These are phyloP conservation scores for Lysiphlebus fabarum DNA, from an alignment of 1,140 invertebrate genomes.

Conservation along the genomic window DNA sequence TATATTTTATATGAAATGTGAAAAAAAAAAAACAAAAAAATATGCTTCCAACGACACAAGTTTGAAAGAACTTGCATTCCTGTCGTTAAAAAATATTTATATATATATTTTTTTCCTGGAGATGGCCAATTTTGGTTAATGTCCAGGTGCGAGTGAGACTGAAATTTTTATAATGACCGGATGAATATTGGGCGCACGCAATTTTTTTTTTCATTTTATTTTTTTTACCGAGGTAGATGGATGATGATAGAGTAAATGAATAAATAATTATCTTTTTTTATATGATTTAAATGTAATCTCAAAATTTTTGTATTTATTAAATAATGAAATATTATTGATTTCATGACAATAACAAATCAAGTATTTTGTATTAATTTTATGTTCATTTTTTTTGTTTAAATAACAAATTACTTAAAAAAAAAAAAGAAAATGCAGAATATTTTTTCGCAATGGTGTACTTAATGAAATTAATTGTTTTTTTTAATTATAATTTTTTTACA, in stretches of 20 bases:
- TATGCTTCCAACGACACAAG: neutral
- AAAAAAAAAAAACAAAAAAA: constrained; percentile 28
- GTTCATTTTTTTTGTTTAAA: constrained; percentile 30
- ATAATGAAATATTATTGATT: constrained; percentile 17
- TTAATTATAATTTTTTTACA: constrained; percentile 8
- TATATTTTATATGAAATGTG: constrained; percentile 37
- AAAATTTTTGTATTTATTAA: constrained; percentile 20
- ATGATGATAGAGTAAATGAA: constrained; percentile 24
- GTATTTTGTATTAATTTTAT: constrained; percentile 48
- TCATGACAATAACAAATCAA: constrained; percentile 37
- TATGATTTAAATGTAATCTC: too few species aligned
- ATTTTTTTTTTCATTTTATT: constrained; percentile 6
- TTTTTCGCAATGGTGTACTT: neutral
- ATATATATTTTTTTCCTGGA: constrained; percentile 23
- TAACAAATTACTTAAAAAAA: constrained; percentile 51
- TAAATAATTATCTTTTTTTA: constrained; percentile 25
- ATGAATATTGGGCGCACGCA: constrained; percentile 20
- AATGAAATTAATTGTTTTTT: constrained; percentile 4
- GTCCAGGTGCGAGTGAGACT: constrained; percentile 44
- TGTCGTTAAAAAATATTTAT: constrained; percentile 42
- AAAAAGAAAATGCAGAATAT: constrained; percentile 16
- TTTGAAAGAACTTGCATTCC: constrained; percentile 35
- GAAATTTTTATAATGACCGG: constrained; percentile 34
- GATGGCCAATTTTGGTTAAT: constrained; percentile 35
- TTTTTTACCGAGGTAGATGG: constrained; percentile 24